Conservation (phyloP, 2,797 vertebrate species). For the Phrynocephalus forsythii region DNA sequence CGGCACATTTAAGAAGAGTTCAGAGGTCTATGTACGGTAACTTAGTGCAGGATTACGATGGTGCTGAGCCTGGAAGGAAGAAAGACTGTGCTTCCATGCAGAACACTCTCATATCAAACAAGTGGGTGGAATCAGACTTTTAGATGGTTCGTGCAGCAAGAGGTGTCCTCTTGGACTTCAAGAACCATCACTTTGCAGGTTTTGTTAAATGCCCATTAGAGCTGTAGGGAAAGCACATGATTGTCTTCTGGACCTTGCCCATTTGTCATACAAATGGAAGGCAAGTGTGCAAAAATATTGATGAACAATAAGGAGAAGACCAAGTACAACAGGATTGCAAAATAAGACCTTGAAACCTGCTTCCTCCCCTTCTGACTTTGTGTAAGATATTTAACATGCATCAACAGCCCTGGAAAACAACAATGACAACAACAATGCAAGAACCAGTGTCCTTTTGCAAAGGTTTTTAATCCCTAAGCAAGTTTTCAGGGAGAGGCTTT, state of each 20-base stretch:
- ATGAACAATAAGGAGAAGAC: background rate
- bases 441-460: background rate
- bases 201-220: background rate
- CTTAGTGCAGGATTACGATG: background rate
- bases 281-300: background rate
- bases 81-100: background rate
- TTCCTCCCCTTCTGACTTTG: background rate
- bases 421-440: background rate
- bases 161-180: background rate
- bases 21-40: background rate
- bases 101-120: background rate
- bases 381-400: background rate
- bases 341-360: background rate
- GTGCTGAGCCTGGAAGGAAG: background rate
- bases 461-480: background rate
- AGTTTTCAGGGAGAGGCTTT: background rate
- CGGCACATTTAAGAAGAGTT: background rate
- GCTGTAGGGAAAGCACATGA: conserved; percentile 2
- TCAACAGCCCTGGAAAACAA: background rate
- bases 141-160: background rate
- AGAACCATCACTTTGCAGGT: too few relatives aligned
- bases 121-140: background rate
- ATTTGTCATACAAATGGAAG: background rate
- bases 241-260: background rate
- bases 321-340: background rate